Base-by-base conservation (phyloP, 2,113 vertebrate genomes). In the Lasiurus borealis region DNA sequence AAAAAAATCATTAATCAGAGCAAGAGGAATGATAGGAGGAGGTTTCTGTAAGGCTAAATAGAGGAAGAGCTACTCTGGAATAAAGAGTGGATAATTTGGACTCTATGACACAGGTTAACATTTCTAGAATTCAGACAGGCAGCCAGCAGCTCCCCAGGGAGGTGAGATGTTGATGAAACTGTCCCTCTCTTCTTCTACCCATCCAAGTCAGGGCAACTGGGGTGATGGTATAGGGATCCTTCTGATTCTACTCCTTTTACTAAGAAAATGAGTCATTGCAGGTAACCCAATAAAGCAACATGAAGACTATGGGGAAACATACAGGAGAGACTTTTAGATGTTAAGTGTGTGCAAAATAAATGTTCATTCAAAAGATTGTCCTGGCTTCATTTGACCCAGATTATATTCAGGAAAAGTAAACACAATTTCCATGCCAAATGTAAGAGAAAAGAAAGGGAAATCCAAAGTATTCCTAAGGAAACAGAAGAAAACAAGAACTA, bases 381-480 rank as follows among this genome's bases (percentile, higher is more conserved):
- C 18, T 71, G 82, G 31, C 34, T 96, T 94, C 62, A 78, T 78
- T 69, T 83, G 54, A 86, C 8, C 4, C 19, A 81, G 50, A 88
- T 25, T 78, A 93, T 52, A 12, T 84, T 84, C 10, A 77, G 46
- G 40, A 86, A 96, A 95, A 78, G 23, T 44, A 77, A 75, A 25
- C 73, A 34, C 11, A 87, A 88, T 34, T 90, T 46, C 78, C 25
- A 40, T 68, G 18, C 8, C 52, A 88, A 68, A 75, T 52, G 72
- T 6, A 77, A 88, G 72, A 25, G 50, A 59, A 34, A 46, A 31
- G 19, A 71, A 78, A 69, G 14, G 21, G 19, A 78, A 85, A 69
- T 62, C 16, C 13, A 78, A 88, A 81, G 21, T 46, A 73, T 92
- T 64, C 40, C 52, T 34, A 72, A 84, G 34, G 19, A 96, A 90